Base-by-base conservation (phyloP, 1,140 invertebrate species). In the Trichogramma pretiosum region DNA sequence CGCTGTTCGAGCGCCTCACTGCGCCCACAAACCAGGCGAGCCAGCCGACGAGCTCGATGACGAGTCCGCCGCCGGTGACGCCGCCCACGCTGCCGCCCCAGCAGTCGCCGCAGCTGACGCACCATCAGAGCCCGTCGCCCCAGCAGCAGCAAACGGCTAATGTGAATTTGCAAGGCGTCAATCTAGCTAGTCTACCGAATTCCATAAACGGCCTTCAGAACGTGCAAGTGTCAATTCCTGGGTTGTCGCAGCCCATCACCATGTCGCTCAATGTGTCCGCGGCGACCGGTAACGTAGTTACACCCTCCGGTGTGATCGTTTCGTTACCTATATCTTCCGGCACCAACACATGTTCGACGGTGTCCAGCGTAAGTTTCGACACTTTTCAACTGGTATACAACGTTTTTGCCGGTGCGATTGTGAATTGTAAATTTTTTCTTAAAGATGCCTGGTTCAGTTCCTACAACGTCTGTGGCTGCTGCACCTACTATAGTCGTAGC, bases 181-280 rank as follows among this genome's bases (percentile, higher is more conserved):
- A 86, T 68, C 74, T 89, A 46, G 77, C 84, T 40, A 84, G 80
- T 57, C 74, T 89, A 36, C 83, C 76, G 3, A 80, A 81, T 61
- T 75, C 80, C 3, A 78, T 88, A 41, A 79, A 84, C 39, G 83
- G 83, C 37, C 66, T 88, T 16, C 85, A 89, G 68, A 87, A 87
- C 68, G 83, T 88, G 39, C 80, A 84, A 71, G 82, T 88, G 26
- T 86, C 87, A 59, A 81, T 88, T 56, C 83, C 83, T 14, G 84
- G 85, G 32, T 76, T 87, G 32, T 75, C 83, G 11, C 83, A 85
- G 54, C 84, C 85, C 10, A 86, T 89, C 57, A 86, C 84, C 23
- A 70, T 87, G 56, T 84, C 84, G 21, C 65, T 88, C 39, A 84
- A 83, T 57, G 81, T 82, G 48, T 79, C 77, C 32, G 68, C 70